Evolutionary conservation across 1,140 invertebrate genomes (phyloP).

Genomic region (Drosophila trapezifrons): DNA sequence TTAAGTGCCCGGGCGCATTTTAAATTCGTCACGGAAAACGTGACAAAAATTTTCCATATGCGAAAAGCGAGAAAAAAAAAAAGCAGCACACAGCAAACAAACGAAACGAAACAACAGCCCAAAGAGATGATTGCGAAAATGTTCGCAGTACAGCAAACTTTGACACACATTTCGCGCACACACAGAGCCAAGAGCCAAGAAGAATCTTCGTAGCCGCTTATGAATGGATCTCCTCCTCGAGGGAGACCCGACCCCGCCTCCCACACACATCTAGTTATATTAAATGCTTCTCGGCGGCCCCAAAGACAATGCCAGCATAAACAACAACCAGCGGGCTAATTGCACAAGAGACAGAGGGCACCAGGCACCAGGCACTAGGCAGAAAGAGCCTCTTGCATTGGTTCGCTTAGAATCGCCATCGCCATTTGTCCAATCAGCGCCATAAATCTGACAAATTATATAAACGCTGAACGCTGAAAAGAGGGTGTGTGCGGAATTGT

Average conservation of each 20-base stretch:
- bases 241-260: constrained; percentile 9
- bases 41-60: constrained; percentile 81
- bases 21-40: constrained; percentile 83
- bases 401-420: constrained; percentile 64
- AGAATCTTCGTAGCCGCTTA: constrained; percentile 67
- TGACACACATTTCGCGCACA: constrained; percentile 78
- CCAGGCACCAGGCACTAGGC: no score
- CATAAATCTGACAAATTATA: constrained; percentile 81
- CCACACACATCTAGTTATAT: constrained; percentile 31
- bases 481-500: constrained; percentile 77
- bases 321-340: constrained; percentile 68
- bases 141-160: constrained; percentile 48
- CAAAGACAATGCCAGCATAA: constrained; percentile 74
- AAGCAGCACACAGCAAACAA: constrained; percentile 24
- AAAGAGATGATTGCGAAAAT: constrained; percentile 75
- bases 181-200: constrained; percentile 10
- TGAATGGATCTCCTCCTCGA: constrained; percentile 56
- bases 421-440: constrained; percentile 65
- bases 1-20: constrained; percentile 81
- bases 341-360: constrained; percentile 58
- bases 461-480: constrained; percentile 59
- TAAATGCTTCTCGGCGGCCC: constrained; percentile 16
- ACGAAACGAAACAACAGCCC: constrained; percentile 38
- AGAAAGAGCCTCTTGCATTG: constrained; percentile 30
- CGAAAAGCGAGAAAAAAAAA: constrained; percentile 33